Base-by-base conservation (phyloP, 2,888 invertebrate species). In the Caenorhabditis afra region DNA sequence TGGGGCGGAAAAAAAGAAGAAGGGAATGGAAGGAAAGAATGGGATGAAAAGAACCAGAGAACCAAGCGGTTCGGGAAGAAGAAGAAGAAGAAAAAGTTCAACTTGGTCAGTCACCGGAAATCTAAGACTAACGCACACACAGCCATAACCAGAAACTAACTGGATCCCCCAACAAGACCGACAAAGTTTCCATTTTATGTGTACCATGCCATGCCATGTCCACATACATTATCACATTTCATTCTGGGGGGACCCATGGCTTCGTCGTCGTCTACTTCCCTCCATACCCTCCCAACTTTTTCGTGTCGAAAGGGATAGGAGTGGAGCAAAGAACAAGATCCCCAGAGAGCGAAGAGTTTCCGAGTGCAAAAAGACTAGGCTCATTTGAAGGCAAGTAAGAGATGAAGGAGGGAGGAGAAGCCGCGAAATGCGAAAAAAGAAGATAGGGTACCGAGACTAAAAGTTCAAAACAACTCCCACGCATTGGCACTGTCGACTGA, bases 331-430 rank as follows among this genome's bases (percentile, higher is more conserved):
- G 71, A 71, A 71, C 62, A 64, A 29, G 55, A 37, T 57, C 62
- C 62, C 64, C 53, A n/a, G 71, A 55, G 71, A 57, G 47, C 53
- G 41, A 44, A 68, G 37, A 74, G 64, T 49, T 58, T 67, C 53
- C 70, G 52, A 61, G 70, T 65, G 65, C 58, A 68, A 52, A 53
- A 61, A 55, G 67, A 73, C 76, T 67, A 55, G 59, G 29, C 41
- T 35, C 22, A n/a, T 39, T 41, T 57, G 23, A 14, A 39, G 29
- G 29, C 4, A 29, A 29, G 7, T 3, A 29, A 29, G 29, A 29
- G 3, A 29, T 11, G 45, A 44, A 18, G 47, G 55, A 18, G 23
- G 37, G 14, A 49, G n/a, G 29, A 65, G n/a, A n/a, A n/a, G n/a
- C n/a, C n/a, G n/a, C n/a, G n/a, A n/a, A n/a, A n/a, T n/a, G n/a